These are phyloP conservation scores for Ataeniobius toweri DNA, from an alignment of 2,797 vertebrate species.

Conservation along the genomic window DNA sequence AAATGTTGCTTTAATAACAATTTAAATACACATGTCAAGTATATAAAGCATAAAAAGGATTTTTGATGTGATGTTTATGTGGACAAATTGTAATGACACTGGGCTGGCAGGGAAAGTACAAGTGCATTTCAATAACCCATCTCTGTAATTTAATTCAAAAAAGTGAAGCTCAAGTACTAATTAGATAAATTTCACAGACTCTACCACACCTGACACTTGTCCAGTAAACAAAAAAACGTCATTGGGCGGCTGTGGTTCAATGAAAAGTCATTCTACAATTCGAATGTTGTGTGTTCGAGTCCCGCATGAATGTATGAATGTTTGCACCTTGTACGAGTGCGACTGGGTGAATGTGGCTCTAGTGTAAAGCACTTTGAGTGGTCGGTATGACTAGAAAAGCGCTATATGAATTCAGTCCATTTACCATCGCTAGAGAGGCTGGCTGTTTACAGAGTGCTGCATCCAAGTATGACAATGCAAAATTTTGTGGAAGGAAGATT, in stretches of 20 bases:
- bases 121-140: background rate
- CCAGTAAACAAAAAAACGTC: background rate
- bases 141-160: background rate
- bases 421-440: background rate
- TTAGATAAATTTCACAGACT: background rate
- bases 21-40: constrained; percentile 22
- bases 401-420: background rate
- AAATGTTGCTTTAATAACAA: constrained; percentile 60
- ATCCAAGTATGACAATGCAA: background rate
- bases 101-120: background rate
- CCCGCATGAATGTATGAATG: background rate
- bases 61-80: constrained; percentile 16
- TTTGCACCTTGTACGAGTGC: background rate
- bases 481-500: background rate
- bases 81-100: constrained; percentile 19
- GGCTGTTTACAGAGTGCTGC: background rate
- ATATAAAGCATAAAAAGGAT: constrained; percentile 17
- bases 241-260: background rate
- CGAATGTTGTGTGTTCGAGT: background rate
- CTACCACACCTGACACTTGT: background rate
- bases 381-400: background rate
- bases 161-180: background rate
- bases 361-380: background rate
- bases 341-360: background rate
- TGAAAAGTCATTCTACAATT: background rate